phyloP scores from a whole-genome alignment of 2,888 invertebrate species.

The Lasioglossum zephyrum region DNA sequence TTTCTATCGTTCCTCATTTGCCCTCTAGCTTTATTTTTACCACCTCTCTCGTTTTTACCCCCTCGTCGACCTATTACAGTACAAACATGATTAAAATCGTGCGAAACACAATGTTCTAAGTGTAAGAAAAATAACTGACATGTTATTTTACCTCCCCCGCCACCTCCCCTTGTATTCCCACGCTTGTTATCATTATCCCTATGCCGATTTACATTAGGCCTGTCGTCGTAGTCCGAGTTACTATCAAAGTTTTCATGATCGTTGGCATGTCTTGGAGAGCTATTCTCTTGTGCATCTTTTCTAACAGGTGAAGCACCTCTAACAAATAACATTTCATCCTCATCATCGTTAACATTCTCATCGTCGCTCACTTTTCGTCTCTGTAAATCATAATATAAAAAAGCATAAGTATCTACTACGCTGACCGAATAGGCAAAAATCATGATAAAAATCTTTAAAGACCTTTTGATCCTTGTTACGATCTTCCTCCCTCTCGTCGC shows the following conservation, averaged over 20 bases:
- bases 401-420: background rate
- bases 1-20: constrained; percentile 81
- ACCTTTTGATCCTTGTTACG: constrained; percentile 84
- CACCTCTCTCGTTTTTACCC: constrained; percentile 84
- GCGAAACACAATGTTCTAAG: constrained; percentile 32
- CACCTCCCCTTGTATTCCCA: constrained; percentile 63
- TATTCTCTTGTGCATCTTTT: constrained; percentile 76
- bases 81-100: constrained; percentile 26
- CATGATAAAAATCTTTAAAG: constrained; percentile 19
- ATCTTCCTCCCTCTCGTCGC: constrained; percentile 85
- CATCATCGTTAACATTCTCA: constrained; percentile 86
- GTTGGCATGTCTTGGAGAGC: constrained; percentile 80
- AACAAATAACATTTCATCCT: constrained; percentile 92
- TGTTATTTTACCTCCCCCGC: constrained; percentile 53
- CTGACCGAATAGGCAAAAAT: background rate
- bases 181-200: constrained; percentile 84
- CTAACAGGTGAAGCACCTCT: constrained; percentile 90
- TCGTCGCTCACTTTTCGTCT: constrained; percentile 85
- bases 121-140: background rate
- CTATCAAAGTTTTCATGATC: constrained; percentile 86
- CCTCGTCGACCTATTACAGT: constrained; percentile 85
- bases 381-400: constrained; percentile 74
- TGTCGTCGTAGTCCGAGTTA: constrained; percentile 85
- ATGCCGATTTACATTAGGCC: constrained; percentile 77
- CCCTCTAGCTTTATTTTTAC: constrained; percentile 84